phyloP scores from a whole-genome alignment of 2,113 vertebrate genomes.

The Salminus brasiliensis region DNA sequence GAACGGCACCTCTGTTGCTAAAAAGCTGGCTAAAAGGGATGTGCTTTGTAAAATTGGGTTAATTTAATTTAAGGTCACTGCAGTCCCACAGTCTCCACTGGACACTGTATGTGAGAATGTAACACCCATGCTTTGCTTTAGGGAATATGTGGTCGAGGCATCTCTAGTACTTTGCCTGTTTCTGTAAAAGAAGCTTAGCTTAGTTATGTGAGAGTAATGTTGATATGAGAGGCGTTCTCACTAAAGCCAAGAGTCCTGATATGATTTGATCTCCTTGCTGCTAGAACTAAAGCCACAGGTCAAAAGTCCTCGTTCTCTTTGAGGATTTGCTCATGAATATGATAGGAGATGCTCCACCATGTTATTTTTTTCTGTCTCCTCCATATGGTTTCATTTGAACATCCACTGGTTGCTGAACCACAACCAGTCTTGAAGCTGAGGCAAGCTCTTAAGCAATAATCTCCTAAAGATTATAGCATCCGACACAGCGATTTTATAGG shows the following conservation, averaged over 20 bases:
- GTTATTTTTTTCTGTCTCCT: not conserved
- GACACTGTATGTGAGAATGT: not conserved
- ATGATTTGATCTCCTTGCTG: not conserved
- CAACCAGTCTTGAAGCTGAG: not conserved
- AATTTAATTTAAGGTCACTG: not conserved
- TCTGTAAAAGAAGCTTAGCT: not conserved
- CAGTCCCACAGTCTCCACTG: not conserved
- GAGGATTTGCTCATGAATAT: not conserved
- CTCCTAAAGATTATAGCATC: not conserved
- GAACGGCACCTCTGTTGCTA: not conserved
- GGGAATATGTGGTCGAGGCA: not conserved
- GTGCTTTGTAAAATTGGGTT: not conserved
- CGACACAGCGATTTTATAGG: not conserved
- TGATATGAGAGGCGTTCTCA: not conserved
- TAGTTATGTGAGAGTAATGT: too few species aligned
- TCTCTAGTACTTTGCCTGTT: not conserved
- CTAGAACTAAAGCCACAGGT: not conserved
- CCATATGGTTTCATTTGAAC: not conserved
- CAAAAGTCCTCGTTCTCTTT: not conserved
- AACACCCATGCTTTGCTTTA: not conserved
- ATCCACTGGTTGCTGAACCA: not conserved
- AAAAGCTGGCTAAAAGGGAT: conserved; percentile 7
- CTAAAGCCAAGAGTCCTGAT: not conserved
- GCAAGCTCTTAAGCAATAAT: not conserved
- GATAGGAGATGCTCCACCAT: not conserved